Evolutionary conservation across 2,113 vertebrate species (phyloP).

Genomic region (Oncorhynchus tshawytscha): DNA sequence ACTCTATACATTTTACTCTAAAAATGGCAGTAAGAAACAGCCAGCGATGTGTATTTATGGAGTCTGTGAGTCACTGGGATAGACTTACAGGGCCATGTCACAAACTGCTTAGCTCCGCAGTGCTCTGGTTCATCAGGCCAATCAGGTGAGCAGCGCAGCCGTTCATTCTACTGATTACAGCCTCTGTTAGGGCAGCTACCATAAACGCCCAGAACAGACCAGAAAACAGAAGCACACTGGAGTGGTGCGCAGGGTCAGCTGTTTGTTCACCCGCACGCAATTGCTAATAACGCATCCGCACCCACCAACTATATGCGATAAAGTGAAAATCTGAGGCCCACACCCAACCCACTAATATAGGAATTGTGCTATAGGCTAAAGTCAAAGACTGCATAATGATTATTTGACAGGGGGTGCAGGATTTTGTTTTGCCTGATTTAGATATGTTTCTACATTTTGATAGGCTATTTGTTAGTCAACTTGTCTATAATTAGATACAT

Average conservation of each 20-base stretch:
- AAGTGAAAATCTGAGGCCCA: too few relatives aligned
- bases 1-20: not conserved
- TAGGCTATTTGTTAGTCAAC: too few relatives aligned
- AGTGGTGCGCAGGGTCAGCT: too few relatives aligned
- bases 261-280: too few relatives aligned
- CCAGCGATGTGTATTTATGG: constrained; percentile 15
- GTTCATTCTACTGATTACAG: constrained; percentile 44
- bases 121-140: constrained; percentile 46
- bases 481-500: too few relatives aligned
- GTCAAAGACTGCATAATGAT: too few relatives aligned
- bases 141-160: constrained; percentile 40
- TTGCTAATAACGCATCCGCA: too few relatives aligned
- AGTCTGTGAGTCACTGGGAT: constrained; percentile 8
- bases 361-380: not conserved
- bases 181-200: constrained; percentile 25
- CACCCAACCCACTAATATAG: not conserved
- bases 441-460: too few relatives aligned
- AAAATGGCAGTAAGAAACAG: constrained; percentile 3
- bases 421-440: too few relatives aligned
- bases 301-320: too few relatives aligned
- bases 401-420: too few relatives aligned
- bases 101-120: constrained; percentile 33
- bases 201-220: constrained; percentile 48
- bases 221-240: constrained; percentile 32
- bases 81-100: constrained; percentile 7